These are phyloP conservation scores for Clupea harengus DNA, from an alignment of 2,113 vertebrate species.

Conservation along the genomic window DNA sequence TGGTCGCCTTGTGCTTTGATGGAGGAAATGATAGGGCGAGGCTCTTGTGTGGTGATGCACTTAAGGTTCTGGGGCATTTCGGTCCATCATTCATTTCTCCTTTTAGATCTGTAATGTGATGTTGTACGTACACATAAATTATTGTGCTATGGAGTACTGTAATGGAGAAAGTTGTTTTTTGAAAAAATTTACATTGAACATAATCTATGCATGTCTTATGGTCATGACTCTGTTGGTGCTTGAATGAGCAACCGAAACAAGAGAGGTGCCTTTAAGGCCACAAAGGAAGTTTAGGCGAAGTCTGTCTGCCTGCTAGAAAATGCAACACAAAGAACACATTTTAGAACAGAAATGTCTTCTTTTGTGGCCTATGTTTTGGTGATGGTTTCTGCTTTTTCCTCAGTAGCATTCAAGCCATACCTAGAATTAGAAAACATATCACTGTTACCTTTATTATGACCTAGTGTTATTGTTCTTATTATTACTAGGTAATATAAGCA, in stretches of 20 bases:
- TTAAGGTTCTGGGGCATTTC: neutral
- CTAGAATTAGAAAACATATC: slow-evolving; percentile 44
- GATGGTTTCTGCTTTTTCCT: slow-evolving; percentile 6
- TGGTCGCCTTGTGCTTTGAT: slow-evolving; percentile 22
- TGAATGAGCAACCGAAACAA: slow-evolving; percentile 19
- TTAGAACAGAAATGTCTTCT: neutral
- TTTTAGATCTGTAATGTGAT: neutral
- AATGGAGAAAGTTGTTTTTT: neutral
- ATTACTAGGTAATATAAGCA: neutral
- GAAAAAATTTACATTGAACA: neutral
- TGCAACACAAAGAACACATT: neutral
- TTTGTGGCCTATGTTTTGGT: slow-evolving; percentile 25
- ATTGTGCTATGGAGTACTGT: neutral
- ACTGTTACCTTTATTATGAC: slow-evolving; percentile 24
- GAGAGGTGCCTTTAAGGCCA: slow-evolving; percentile 4
- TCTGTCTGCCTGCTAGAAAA: neutral
- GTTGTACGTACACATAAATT: neutral
- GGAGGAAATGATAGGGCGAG: slow-evolving; percentile 33
- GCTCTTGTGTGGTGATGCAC: neutral
- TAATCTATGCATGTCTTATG: slow-evolving; percentile 46
- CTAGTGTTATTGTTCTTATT: neutral
- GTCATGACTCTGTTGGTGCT: slow-evolving; percentile 25
- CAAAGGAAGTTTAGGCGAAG: neutral
- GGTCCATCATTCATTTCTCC: neutral
- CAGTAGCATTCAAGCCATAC: slow-evolving; percentile 46